Conservation (phyloP, 2,797 vertebrate species). For the Tenualosa thibaudeaui region DNA sequence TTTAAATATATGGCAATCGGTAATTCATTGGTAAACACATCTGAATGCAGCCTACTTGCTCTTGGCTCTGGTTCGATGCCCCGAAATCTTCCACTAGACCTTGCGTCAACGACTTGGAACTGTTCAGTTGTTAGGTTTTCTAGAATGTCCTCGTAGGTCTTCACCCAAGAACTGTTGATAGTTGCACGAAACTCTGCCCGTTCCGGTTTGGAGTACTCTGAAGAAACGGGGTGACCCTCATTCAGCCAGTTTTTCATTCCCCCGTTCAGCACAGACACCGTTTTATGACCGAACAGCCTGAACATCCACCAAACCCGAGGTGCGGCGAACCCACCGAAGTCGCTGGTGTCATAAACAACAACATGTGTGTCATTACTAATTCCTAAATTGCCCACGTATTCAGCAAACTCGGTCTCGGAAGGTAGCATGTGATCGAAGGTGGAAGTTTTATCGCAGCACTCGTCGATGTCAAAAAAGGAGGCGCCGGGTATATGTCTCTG, state of each 20-base stretch:
- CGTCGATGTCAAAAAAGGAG: constrained; percentile 88
- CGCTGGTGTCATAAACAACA: constrained; percentile 89
- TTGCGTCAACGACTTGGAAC: constrained; percentile 87
- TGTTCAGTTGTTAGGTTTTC: constrained; percentile 76
- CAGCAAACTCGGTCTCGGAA: constrained; percentile 72
- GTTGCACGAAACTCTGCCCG: constrained; percentile 70
- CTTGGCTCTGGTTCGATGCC: constrained; percentile 88
- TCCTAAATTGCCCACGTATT: constrained; percentile 83
- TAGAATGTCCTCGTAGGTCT: constrained; percentile 85
- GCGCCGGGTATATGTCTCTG: constrained; percentile 85
- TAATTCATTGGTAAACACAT: background rate
- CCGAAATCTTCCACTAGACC: constrained; percentile 80
- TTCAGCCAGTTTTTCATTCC: constrained; percentile 87
- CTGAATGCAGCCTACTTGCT: constrained; percentile 69
- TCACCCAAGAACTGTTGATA: constrained; percentile 76
- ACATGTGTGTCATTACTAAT: constrained; percentile 87
- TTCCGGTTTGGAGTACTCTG: constrained; percentile 67
- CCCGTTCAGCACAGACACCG: constrained; percentile 89
- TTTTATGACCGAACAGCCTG: constrained; percentile 84
- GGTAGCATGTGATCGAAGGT: constrained; percentile 88
- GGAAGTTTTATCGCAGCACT: constrained; percentile 78
- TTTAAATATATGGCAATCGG: background rate
- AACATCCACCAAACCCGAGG: constrained; percentile 98
- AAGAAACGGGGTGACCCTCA: constrained; percentile 76
- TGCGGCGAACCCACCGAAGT: constrained; percentile 83